Conservation (phyloP, 2,113 vertebrate species). For the Condylura cristata region DNA sequence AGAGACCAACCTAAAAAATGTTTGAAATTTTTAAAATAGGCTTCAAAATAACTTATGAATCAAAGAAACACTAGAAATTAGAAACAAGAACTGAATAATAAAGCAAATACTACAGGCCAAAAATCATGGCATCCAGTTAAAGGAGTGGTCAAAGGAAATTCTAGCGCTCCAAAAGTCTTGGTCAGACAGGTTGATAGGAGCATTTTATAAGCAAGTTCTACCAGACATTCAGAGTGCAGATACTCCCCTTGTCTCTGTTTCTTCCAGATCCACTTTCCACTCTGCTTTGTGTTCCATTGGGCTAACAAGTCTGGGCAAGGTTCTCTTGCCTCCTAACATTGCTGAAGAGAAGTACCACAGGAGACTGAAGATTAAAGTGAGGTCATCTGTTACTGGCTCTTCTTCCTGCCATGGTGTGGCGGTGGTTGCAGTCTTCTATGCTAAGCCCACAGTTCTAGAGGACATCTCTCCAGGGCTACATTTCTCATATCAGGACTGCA, state of each 20-base stretch:
- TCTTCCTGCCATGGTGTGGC: neutral
- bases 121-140: neutral
- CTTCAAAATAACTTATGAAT: neutral
- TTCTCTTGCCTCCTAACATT: neutral
- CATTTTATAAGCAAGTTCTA: neutral
- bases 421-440: neutral
- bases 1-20: neutral
- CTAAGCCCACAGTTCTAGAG: neutral
- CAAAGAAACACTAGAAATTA: slow-evolving; percentile 8
- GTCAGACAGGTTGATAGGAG: neutral
- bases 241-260: neutral
- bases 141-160: neutral
- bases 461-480: neutral
- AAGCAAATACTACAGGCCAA: neutral
- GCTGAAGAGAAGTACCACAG: neutral
- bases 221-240: neutral
- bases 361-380: neutral
- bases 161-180: neutral
- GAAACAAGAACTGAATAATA: slow-evolving; percentile 25
- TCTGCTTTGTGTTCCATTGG: neutral
- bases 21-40: neutral
- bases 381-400: neutral
- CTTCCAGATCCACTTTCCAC: neutral
- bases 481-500: too few relatives aligned
- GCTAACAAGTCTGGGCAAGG: neutral